phyloP scores from a whole-genome alignment of 2,113 vertebrate species.

The Sinosuthora webbiana region DNA sequence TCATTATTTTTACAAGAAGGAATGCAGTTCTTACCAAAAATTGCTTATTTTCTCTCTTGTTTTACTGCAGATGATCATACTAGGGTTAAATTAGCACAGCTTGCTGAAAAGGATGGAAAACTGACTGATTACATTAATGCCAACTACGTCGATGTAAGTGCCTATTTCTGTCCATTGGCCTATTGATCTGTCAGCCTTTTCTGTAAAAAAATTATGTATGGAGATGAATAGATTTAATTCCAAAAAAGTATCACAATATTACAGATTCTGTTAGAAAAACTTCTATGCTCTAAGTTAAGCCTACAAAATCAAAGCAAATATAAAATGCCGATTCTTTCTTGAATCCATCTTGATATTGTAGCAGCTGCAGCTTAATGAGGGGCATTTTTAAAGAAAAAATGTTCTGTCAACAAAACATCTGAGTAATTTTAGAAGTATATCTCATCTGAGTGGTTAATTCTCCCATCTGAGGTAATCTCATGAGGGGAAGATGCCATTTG shows the following conservation, averaged over 20 bases:
- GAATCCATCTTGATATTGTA: neutral
- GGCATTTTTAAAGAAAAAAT: neutral
- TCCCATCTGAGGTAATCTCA: neutral
- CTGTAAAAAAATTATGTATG: neutral
- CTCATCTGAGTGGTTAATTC: neutral
- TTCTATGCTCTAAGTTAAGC: neutral
- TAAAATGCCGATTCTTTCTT: neutral
- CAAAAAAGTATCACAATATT: neutral
- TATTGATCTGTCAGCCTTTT: neutral
- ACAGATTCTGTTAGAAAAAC: neutral
- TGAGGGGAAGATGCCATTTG: neutral
- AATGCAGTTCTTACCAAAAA: neutral
- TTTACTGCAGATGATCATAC: constrained; percentile 90
- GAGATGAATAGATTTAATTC: neutral
- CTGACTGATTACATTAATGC: constrained; percentile 95
- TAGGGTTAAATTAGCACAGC: constrained; percentile 85
- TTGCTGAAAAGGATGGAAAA: constrained; percentile 83
- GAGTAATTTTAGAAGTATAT: neutral
- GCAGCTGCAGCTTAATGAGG: neutral
- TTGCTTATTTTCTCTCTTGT: constrained; percentile 14
- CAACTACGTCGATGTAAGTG: constrained; percentile 93
- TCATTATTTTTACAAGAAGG: neutral
- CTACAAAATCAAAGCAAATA: neutral
- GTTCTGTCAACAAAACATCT: neutral
- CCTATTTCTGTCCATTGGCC: neutral